Percentiles rank a stretch among this genome's conserved stretches.
Evolutionary conservation across 1,140 invertebrate genomes (phyloP).

Genomic region (Anadara kagoshimensis): DNA sequence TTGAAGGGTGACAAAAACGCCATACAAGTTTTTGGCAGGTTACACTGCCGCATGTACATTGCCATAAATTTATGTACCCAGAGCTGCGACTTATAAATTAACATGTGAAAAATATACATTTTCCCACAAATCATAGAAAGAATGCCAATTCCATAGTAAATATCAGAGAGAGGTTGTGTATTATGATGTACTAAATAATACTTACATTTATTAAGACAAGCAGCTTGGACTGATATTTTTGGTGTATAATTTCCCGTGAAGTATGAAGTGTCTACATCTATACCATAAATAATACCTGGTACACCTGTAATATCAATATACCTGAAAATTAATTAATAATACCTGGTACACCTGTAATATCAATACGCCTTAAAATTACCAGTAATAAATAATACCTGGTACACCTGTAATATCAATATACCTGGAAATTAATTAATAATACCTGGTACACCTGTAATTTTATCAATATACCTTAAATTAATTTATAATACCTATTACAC

Average conservation of each 20-base stretch:
- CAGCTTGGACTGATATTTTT: slow-evolving; percentile 80
- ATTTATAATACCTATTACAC: slow-evolving; percentile 75
- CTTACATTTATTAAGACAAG: slow-evolving; percentile 68
- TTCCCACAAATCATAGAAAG: no score
- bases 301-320: slow-evolving; percentile 56
- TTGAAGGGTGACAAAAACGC: no score
- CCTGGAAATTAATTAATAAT: background rate
- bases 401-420: slow-evolving; percentile 56
- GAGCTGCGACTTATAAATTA: no score
- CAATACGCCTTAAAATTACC: slow-evolving; percentile 18
- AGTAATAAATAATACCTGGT: slow-evolving; percentile 75
- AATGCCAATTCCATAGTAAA: no score
- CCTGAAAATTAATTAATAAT: background rate
- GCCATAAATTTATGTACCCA: no score
- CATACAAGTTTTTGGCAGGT: no score
- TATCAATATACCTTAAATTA: no score
- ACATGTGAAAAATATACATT: no score
- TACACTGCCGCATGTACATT: no score
- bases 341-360: background rate
- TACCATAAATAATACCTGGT: slow-evolving; percentile 76
- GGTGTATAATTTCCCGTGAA: slow-evolving; percentile 83
- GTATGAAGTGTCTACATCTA: slow-evolving; percentile 80
- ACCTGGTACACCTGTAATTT: background rate
- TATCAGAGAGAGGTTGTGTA: background rate
- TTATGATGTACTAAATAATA: background rate